phyloP scores from a whole-genome alignment of 2,113 vertebrate genomes.

The Dinomys branickii region DNA sequence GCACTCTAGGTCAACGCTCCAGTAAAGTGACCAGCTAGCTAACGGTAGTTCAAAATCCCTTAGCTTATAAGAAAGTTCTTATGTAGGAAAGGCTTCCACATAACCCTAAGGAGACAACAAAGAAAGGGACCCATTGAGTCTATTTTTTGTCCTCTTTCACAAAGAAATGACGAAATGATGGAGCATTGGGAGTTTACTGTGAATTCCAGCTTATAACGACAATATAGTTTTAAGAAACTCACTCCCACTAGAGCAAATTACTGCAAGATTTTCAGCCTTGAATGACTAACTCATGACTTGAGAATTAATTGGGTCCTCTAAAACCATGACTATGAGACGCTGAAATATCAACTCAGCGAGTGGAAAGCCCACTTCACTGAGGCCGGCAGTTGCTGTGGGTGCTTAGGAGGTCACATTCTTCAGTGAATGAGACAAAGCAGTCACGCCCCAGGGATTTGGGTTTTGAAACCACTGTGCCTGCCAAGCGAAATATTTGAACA shows the following conservation, averaged over 20 bases:
- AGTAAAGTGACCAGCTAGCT: not conserved
- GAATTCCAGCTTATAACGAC: not conserved
- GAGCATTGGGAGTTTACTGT: not conserved
- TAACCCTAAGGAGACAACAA: not conserved
- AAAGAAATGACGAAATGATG: not conserved
- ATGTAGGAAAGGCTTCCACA: not conserved
- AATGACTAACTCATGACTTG: not conserved
- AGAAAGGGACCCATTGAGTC: not conserved
- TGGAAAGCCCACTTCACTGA: not conserved
- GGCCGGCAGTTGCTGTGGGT: not conserved
- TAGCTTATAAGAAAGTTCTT: not conserved
- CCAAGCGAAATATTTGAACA: slow-evolving; percentile 41
- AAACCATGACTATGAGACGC: not conserved
- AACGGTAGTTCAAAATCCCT: not conserved
- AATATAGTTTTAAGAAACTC: not conserved
- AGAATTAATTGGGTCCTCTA: not conserved
- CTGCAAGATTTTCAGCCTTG: not conserved
- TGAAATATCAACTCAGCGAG: not conserved
- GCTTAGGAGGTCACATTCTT: not conserved
- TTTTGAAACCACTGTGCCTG: not conserved
- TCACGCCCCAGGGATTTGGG: not conserved
- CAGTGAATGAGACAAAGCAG: not conserved
- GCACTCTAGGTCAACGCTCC: not conserved
- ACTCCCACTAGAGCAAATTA: not conserved
- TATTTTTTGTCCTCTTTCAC: not conserved